phyloP scores from a whole-genome alignment of 2,888 invertebrate genomes.

The Spatulosminthurus flaviceps region DNA sequence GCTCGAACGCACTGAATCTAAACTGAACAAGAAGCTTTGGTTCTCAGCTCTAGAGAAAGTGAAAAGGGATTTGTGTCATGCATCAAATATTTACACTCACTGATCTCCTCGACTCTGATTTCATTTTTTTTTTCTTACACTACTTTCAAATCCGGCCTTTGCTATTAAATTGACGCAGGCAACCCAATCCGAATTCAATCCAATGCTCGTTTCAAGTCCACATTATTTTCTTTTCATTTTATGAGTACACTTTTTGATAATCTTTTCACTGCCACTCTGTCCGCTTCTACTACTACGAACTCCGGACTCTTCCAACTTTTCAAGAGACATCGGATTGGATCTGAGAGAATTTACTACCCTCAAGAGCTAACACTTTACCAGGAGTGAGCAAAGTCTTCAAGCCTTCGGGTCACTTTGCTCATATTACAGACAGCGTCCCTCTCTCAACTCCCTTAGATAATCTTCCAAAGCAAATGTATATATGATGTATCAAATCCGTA shows the following conservation, averaged over 20 bases:
- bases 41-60: constrained; percentile 20
- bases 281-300: not conserved
- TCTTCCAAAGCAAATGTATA: not conserved
- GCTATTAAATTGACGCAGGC: not conserved
- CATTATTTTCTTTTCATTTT: constrained; percentile 39
- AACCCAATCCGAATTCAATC: constrained; percentile 39
- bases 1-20: constrained; percentile 34
- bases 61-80: constrained; percentile 45
- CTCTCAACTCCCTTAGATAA: not conserved
- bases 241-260: constrained; percentile 22
- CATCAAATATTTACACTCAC: constrained; percentile 47
- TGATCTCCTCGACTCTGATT: constrained; percentile 46
- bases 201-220: constrained; percentile 29
- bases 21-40: constrained; percentile 34
- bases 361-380: no score
- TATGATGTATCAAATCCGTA: not conserved
- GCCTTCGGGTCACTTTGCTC: no score
- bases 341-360: no score
- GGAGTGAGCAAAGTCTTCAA: no score
- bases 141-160: constrained; percentile 37
- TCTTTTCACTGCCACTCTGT: not conserved
- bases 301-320: no score
- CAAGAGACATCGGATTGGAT: not conserved
- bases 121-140: constrained; percentile 44
- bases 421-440: no score